A percentile compares a stretch with the other conserved stretches of the same genome.
These are phyloP conservation scores for Eumacrocentrus americanus DNA, from an alignment of 2,888 invertebrate genomes.

Conservation along the genomic window DNA sequence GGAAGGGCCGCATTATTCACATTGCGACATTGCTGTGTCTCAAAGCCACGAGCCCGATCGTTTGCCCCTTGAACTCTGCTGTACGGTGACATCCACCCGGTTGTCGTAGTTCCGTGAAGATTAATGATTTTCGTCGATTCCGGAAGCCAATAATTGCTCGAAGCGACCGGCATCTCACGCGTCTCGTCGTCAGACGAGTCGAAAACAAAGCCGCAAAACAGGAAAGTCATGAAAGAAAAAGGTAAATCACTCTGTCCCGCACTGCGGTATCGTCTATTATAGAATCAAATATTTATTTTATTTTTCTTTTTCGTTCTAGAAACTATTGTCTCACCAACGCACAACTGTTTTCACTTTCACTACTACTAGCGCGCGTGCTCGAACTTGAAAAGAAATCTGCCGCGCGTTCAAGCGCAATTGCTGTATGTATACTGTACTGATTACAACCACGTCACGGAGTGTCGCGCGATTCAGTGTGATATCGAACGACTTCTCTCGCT, in stretches of 20 bases:
- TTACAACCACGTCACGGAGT: neutral
- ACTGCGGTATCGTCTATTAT: no score
- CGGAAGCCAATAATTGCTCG: conserved; percentile 51
- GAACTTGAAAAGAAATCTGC: no score
- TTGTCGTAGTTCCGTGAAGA: conserved; percentile 48
- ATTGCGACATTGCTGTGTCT: conserved; percentile 29
- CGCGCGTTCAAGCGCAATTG: no score
- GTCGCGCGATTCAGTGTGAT: neutral
- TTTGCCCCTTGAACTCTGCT: conserved; percentile 37
- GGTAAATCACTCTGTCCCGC: no score
- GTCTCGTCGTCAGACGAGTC: conserved; percentile 53
- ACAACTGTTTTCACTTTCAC: no score
- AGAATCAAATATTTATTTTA: no score
- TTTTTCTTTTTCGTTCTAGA: no score
- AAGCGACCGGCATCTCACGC: conserved; percentile 52
- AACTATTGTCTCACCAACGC: no score
- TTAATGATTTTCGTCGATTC: conserved; percentile 53
- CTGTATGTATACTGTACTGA: no score
- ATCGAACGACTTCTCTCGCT: conserved; percentile 1
- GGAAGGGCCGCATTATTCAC: conserved; percentile 15
- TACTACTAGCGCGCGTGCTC: no score
- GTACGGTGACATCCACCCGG: conserved; percentile 55
- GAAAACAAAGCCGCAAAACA: conserved; percentile 56
- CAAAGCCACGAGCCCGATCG: conserved; percentile 26
- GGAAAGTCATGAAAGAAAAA: conserved; percentile 53